A percentile compares a stretch with the other conserved stretches of the same genome.
Conservation (phyloP, 2,113 vertebrate species). For the Lepus europaeus region DNA sequence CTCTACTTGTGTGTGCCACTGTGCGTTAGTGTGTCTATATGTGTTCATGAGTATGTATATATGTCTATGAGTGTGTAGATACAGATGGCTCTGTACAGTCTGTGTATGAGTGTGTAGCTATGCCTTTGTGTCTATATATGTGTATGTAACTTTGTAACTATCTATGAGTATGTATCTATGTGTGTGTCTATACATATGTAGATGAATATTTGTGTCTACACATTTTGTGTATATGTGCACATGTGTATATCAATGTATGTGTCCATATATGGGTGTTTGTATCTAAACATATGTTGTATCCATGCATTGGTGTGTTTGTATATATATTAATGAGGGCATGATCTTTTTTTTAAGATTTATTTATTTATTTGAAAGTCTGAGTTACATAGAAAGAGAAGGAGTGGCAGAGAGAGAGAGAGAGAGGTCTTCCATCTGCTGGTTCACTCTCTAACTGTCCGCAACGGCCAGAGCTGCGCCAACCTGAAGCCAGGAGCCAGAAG, state of each 20-base stretch:
- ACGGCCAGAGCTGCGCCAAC: too few species aligned
- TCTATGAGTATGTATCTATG: not conserved
- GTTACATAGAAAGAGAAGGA: too few species aligned
- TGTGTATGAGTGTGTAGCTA: not conserved
- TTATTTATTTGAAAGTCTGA: too few species aligned
- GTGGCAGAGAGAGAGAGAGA: too few species aligned
- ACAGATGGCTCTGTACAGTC: too few species aligned
- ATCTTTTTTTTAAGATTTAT: too few species aligned
- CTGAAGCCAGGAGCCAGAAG: too few species aligned
- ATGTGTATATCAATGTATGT: not conserved
- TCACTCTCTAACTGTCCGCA: too few species aligned
- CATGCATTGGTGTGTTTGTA: not conserved
- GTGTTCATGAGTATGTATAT: not conserved
- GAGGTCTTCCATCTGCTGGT: too few species aligned
- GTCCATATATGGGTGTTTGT: too few species aligned
- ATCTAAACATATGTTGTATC: not conserved
- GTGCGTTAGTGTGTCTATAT: not conserved
- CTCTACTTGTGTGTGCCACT: not conserved
- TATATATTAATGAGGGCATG: not conserved
- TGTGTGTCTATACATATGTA: not conserved
- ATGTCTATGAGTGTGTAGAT: not conserved
- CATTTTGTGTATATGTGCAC: not conserved
- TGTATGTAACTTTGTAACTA: not conserved
- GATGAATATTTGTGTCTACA: not conserved
- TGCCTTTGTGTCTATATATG: too few species aligned